Conservation (phyloP, 2,888 invertebrate species). For the Oscheius sp. region DNA sequence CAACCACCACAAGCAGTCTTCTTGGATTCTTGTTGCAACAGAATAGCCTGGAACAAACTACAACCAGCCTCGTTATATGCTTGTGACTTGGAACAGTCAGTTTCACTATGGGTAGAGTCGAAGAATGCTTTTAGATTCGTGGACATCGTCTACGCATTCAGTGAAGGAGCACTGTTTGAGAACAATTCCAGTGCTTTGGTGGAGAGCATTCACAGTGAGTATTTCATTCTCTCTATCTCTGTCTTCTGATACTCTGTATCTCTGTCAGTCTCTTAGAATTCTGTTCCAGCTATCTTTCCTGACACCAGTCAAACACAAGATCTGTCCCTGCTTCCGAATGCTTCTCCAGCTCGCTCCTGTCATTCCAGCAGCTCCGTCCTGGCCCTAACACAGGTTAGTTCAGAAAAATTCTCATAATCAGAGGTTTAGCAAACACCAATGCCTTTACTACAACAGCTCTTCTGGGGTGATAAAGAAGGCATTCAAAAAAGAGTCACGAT, state of each 20-base stretch:
- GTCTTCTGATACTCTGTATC: background rate
- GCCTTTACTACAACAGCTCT: constrained; percentile 55
- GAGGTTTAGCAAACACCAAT: constrained; percentile 42
- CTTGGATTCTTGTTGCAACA: constrained; percentile 53
- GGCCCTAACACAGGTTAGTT: constrained; percentile 4
- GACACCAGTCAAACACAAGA: background rate
- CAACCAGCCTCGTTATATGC: constrained; percentile 51
- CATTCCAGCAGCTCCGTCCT: constrained; percentile 6
- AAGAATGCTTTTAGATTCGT: constrained; percentile 40
- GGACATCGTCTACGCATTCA: constrained; percentile 53
- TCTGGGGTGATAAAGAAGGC: constrained; percentile 49
- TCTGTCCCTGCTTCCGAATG: background rate
- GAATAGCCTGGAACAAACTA: constrained; percentile 51
- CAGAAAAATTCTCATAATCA: background rate
- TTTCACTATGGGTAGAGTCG: background rate
- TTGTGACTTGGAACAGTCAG: constrained; percentile 47
- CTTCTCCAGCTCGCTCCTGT: constrained; percentile 10
- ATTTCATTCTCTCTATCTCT: too few relatives aligned
- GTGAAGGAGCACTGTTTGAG: constrained; percentile 47
- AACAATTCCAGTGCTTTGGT: constrained; percentile 42
- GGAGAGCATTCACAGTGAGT: constrained; percentile 35
- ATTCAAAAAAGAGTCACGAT: constrained; percentile 26
- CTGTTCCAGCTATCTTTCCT: constrained; percentile 19
- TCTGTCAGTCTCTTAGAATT: background rate
- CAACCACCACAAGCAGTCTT: constrained; percentile 11